A percentile compares a stretch with the other conserved stretches of the same genome.
Conservation (phyloP, 2,888 invertebrate genomes). For the Beris chalybata region DNA sequence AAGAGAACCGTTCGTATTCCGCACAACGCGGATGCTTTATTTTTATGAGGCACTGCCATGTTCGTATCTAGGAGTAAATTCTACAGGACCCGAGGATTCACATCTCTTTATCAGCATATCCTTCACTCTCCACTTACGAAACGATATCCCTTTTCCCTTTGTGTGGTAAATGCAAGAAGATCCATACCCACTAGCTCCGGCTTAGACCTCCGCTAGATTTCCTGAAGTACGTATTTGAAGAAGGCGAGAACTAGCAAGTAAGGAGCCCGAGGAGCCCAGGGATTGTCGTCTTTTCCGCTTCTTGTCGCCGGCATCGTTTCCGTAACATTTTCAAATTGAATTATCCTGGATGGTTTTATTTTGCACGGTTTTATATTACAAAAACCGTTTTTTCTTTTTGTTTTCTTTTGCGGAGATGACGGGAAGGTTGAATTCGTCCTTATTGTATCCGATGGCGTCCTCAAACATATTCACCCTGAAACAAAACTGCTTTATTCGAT, state of each 20-base stretch:
- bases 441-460: constrained; percentile 4
- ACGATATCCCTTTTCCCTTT: too few species aligned
- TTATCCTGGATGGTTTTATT: constrained; percentile 37
- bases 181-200: too few species aligned
- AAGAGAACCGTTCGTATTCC: too few species aligned
- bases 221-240: background rate
- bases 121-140: too few species aligned
- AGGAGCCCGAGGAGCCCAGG: constrained; percentile 24
- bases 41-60: too few species aligned
- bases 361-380: constrained; percentile 37
- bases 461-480: constrained; percentile 18
- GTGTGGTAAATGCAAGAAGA: too few species aligned
- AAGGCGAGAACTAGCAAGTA: constrained; percentile 31
- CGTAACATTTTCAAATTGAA: constrained; percentile 40
- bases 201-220: background rate
- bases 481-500: constrained; percentile 28
- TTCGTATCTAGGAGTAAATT: too few species aligned
- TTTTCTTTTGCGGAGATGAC: background rate
- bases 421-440: background rate
- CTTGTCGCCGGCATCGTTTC: constrained; percentile 20
- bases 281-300: constrained; percentile 26
- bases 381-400: constrained; percentile 12
- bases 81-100: too few species aligned
- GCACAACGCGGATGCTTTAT: too few species aligned
- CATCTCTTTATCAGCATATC: too few species aligned